Evolutionary conservation across 2,888 invertebrate species (phyloP).

Genomic region (Megalurothrips usitatus): DNA sequence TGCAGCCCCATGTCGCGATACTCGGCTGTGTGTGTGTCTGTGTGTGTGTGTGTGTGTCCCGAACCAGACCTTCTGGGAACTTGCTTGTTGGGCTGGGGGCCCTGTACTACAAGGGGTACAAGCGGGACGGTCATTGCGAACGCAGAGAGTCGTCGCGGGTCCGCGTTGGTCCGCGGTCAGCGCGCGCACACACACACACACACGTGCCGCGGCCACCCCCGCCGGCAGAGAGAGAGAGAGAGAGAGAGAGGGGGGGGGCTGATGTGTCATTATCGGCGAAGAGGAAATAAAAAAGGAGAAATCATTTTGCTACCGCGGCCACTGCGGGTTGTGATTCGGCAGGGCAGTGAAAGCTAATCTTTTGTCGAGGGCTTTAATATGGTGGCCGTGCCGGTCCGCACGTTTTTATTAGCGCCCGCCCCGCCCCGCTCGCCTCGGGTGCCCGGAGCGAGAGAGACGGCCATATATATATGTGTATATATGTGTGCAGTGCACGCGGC

Average conservation of each 20-base stretch:
- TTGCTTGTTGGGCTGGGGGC: constrained; percentile 2
- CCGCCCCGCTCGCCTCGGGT: not conserved
- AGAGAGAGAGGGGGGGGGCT: not conserved
- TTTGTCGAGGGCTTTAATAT: constrained; percentile 20
- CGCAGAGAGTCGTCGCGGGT: not conserved
- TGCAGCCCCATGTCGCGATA: not conserved
- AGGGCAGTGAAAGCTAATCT: constrained; percentile 24
- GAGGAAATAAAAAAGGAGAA: not conserved
- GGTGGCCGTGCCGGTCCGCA: not conserved
- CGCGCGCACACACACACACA: no score
- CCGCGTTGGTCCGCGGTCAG: not conserved
- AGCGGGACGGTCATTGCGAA: not conserved
- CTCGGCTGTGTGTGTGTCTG: not conserved
- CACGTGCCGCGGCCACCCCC: not conserved
- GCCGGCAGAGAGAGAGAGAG: not conserved
- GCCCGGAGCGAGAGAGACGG: not conserved
- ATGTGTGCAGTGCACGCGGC: not conserved
- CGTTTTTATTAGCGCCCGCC: not conserved
- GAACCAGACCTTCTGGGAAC: constrained; percentile 19
- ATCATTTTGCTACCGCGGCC: not conserved
- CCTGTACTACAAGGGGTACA: constrained; percentile 1
- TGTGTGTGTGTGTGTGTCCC: constrained; percentile 5
- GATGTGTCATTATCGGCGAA: not conserved
- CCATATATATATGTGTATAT: no score
- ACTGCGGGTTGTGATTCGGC: not conserved